phyloP scores from a whole-genome alignment of 2,888 invertebrate species.

The Orchesella flavescens region DNA sequence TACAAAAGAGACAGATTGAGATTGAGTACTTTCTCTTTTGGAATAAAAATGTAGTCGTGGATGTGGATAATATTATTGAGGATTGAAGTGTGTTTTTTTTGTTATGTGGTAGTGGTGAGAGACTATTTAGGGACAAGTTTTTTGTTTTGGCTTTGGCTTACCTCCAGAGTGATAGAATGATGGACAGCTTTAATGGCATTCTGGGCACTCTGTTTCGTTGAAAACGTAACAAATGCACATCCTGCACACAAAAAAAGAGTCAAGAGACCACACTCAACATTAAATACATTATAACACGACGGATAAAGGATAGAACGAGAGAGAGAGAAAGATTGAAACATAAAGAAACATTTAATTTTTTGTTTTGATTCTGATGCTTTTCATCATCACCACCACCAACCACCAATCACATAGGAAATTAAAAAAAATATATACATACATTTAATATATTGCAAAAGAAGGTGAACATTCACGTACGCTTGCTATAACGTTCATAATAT shows the following conservation, averaged over 20 bases:
- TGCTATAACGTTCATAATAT: neutral
- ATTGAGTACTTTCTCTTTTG: slow-evolving; percentile 16
- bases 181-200: slow-evolving; percentile 98
- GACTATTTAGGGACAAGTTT: slow-evolving; percentile 47
- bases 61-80: neutral
- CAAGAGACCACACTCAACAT: slow-evolving; percentile 70
- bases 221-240: slow-evolving; percentile 99
- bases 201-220: slow-evolving; percentile 96
- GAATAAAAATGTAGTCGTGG: neutral
- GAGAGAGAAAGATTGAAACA: no score
- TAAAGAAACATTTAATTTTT: neutral
- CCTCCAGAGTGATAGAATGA: slow-evolving; percentile 99
- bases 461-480: neutral
- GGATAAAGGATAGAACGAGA: slow-evolving; percentile 39
- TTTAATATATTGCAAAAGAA: neutral
- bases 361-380: neutral
- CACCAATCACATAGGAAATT: neutral
- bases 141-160: slow-evolving; percentile 73
- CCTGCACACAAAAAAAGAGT: slow-evolving; percentile 76
- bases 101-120: slow-evolving; percentile 8
- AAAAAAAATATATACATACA: neutral
- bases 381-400: slow-evolving; percentile 48
- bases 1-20: slow-evolving; percentile 30
- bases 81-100: slow-evolving; percentile 17
- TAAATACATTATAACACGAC: slow-evolving; percentile 64